Evolutionary conservation across 2,113 vertebrate genomes (phyloP).

Genomic region (Laterallus jamaicensis): DNA sequence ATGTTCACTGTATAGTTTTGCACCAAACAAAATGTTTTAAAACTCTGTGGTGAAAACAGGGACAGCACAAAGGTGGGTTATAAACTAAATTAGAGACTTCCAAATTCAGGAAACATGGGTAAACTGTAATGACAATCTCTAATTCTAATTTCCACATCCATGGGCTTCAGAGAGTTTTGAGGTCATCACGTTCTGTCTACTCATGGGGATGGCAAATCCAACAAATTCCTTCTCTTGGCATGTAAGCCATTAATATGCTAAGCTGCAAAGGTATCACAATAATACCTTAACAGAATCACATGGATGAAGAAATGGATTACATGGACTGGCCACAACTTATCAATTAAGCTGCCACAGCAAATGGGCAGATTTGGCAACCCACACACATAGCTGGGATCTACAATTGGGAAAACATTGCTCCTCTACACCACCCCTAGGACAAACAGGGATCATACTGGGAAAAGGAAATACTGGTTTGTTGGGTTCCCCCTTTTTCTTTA

Average conservation of each 20-base stretch:
- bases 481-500: not conserved
- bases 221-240: not conserved
- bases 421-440: not conserved
- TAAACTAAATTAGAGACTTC: not conserved
- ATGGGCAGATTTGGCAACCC: not conserved
- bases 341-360: not conserved
- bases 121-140: not conserved
- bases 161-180: not conserved
- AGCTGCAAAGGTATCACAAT: not conserved
- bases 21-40: not conserved
- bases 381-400: not conserved
- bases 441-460: not conserved
- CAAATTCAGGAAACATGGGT: not conserved
- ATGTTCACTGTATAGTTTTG: not conserved
- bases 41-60: not conserved
- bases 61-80: not conserved
- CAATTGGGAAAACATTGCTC: not conserved
- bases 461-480: not conserved
- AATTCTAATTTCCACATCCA: not conserved
- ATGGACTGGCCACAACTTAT: not conserved
- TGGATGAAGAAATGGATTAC: not conserved
- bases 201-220: not conserved
- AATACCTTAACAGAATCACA: not conserved
- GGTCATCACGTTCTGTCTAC: not conserved
- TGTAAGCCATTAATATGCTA: not conserved